Evolutionary conservation across 2,797 vertebrate genomes (phyloP).

Genomic region (Sebastes nivosus): DNA sequence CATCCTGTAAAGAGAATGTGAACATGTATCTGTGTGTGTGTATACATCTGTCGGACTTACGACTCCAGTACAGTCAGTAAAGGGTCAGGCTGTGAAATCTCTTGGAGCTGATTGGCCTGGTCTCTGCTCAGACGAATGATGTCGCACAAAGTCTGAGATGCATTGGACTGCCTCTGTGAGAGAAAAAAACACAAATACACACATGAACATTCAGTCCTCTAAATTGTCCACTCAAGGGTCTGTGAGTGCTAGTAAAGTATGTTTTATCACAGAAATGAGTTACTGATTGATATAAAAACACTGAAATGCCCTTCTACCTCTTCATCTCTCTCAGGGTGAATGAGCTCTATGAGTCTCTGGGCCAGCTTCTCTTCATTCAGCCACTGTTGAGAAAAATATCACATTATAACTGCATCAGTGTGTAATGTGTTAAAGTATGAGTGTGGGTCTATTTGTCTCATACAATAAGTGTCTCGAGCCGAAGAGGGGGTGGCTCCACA

Average conservation of each 20-base stretch:
- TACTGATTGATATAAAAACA: neutral
- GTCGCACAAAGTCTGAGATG: conserved; percentile 96
- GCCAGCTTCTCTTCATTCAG: conserved; percentile 92
- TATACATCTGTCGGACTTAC: conserved; percentile 82
- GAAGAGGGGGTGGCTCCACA: conserved; percentile 90
- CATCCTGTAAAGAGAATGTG: neutral
- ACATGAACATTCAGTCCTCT: neutral
- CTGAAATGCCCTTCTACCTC: conserved; percentile 80
- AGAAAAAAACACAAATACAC: neutral
- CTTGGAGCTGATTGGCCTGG: conserved; percentile 92
- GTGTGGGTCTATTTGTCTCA: conserved; percentile 42
- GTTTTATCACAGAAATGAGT: neutral
- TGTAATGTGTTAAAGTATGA: neutral
- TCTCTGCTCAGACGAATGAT: conserved; percentile 96
- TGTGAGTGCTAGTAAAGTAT: neutral
- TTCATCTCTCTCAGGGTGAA: conserved; percentile 92
- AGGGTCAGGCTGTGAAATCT: conserved; percentile 91
- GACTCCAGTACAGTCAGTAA: conserved; percentile 93
- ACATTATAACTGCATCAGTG: neutral
- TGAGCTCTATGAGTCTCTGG: conserved; percentile 93
- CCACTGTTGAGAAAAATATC: conserved; percentile 84
- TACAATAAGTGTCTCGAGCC: conserved; percentile 93
- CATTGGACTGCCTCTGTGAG: conserved; percentile 90
- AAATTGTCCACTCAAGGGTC: neutral
- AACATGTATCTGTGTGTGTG: neutral